Base-by-base conservation (phyloP, 1,140 invertebrate species). In the Atta texana region DNA sequence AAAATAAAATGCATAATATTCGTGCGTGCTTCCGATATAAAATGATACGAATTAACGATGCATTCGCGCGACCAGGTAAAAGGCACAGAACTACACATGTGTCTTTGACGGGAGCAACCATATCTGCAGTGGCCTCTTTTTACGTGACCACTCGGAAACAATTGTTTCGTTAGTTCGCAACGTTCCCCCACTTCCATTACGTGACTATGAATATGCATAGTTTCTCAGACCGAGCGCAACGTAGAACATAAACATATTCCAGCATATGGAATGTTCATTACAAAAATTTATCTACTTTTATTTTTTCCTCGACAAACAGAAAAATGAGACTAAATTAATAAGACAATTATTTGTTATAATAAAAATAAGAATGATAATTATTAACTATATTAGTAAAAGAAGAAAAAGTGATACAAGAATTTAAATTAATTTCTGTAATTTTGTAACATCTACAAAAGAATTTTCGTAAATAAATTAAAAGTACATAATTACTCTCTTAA, bases 181-280 rank as follows among this genome's bases (percentile, higher is more conserved):
- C 28, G 21, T 68, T 74, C 53, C 80, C 68, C 16, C 64, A 55
- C 44, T 69, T 53, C 44, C 12, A 75, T 74, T 87, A 84, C 86
- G 86, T 87, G 86, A 87, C 77, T 81, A 87, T 87, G 86, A 87
- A 87, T 87, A 87, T 87, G 86, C 80, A 87, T 84, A 86, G 64
- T 64, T 82, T 78, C 39, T 68, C 53, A 39, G 76, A 51, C 76
- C 7, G 21, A 80, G 64, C 49, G 14, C 28, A 57, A 21, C 39
- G 7, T 64, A 12, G 14, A 80, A 69, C 44, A 34, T n/a, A 55
- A 80, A 31, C 51, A 39, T 76, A 66, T 39, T 77, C 7, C 51
- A 18, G 14, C 49, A 80, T n/a, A 18, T 14, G 24, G 49, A 80
- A 85, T 76, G 8, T 34, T 68, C 6, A 77, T 18, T 44, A 14